Percentiles rank a stretch among this genome's conserved stretches.
These are phyloP conservation scores for Scaeva pyrastri DNA, from an alignment of 2,888 invertebrate genomes.

Conservation along the genomic window DNA sequence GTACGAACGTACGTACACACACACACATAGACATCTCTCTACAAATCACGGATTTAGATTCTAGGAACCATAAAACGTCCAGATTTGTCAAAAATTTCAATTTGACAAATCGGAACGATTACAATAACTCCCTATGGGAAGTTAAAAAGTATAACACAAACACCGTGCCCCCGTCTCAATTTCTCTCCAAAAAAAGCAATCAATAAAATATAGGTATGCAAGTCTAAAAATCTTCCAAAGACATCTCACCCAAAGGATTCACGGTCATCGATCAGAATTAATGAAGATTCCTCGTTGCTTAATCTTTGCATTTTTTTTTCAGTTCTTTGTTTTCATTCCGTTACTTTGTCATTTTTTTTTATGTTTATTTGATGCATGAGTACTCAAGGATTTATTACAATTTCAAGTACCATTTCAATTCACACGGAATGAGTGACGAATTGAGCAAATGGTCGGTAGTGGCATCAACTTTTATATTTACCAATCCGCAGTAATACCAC, in stretches of 20 bases:
- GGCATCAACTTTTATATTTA: slow-evolving; percentile 48
- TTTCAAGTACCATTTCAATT: slow-evolving; percentile 65
- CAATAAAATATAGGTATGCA: slow-evolving; percentile 17
- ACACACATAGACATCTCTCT: no score
- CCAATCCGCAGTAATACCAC: slow-evolving; percentile 17
- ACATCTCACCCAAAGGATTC: slow-evolving; percentile 80
- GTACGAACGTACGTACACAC: no score
- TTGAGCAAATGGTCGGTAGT: slow-evolving; percentile 70
- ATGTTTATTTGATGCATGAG: slow-evolving; percentile 71
- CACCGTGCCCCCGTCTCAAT: no score
- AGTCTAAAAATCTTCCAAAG: slow-evolving; percentile 40
- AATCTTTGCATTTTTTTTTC: slow-evolving; percentile 49
- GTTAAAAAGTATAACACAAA: no score
- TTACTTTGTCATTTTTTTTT: slow-evolving; percentile 66
- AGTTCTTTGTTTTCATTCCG: slow-evolving; percentile 69
- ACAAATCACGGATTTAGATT: no score
- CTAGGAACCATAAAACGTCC: no score
- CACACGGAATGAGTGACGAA: slow-evolving; percentile 75
- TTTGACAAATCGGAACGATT: no score
- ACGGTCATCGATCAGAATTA: slow-evolving; percentile 84
- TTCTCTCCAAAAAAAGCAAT: background rate
- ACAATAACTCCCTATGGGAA: no score
- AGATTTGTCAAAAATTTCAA: no score
- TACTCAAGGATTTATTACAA: slow-evolving; percentile 74
- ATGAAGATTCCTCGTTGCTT: slow-evolving; percentile 81